Base-by-base conservation (phyloP, 2,888 invertebrate species). In the Tribolium freemani region DNA sequence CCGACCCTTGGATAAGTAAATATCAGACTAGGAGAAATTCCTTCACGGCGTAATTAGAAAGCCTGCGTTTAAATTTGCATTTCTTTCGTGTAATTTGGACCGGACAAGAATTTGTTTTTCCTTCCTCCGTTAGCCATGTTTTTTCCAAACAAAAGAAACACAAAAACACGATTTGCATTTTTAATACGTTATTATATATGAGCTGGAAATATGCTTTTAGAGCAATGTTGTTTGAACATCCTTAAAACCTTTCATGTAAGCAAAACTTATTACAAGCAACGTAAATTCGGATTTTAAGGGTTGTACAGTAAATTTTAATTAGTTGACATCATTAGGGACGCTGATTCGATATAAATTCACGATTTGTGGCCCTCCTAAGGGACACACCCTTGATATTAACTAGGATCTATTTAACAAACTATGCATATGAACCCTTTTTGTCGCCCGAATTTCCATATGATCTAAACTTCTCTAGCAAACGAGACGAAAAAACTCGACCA, bases 21-120 rank as follows among this genome's bases (percentile, higher is more conserved):
- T 46, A 58, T 46, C 58, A 58, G 58, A 31, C n/a, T 51, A 20
- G 48, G 21, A 60, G 45, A 60, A 63, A 63, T 63, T 63, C 44
- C 58, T 58, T 58, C 26, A 45, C 38, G 38, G 38, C 38, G 45
- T 58, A 58, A 58, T 58, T 58, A 58, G 20, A 58, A 46, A 46
- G 9, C 45, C n/a, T 11, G 44, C 45, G 58, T 58, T 58, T 58
- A 58, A 46, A 61, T 61, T 50, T 61, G 46, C 61, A 50, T 61
- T 61, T 61, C 61, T 48, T 61, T 45, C 61, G 11, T 46, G 13
- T 61, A 61, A 58, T 45, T 58, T 45, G n/a, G 16, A 38, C 38
- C 8, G 16, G 58, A 58, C 44, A 3, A 38, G 38, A 38, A 3
- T 38, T 8, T 38, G 8, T 38, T 38, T 8, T 38, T 38, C 5